These are phyloP conservation scores for Boulengeromyrus knoepffleri DNA, from an alignment of 2,113 vertebrate species.

Conservation along the genomic window DNA sequence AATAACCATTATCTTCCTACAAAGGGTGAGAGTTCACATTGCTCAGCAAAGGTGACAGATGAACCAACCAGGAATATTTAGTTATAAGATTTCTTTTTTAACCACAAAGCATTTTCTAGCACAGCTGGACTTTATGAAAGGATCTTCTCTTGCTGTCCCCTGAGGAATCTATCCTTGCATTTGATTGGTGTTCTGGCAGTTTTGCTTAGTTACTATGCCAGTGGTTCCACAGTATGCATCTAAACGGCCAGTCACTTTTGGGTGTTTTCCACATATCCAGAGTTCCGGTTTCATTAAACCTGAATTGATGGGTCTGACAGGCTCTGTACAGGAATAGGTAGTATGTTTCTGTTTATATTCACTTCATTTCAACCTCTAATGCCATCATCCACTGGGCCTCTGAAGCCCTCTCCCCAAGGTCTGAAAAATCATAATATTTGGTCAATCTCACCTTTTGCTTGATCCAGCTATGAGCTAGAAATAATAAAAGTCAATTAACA, in stretches of 20 bases:
- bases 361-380: neutral
- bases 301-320: neutral
- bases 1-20: neutral
- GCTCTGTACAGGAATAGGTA: neutral
- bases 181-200: slow-evolving; percentile 29
- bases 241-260: slow-evolving; percentile 25
- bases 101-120: neutral
- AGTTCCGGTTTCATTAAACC: neutral
- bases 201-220: slow-evolving; percentile 37
- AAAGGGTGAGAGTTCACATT: neutral
- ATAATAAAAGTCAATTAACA: neutral
- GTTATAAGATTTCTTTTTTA: neutral
- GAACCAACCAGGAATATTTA: neutral
- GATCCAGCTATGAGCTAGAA: neutral
- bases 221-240: slow-evolving; percentile 8
- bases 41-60: neutral
- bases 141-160: neutral
- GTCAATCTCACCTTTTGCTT: neutral
- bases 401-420: neutral
- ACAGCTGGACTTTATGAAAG: slow-evolving; percentile 9
- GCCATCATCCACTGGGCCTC: neutral
- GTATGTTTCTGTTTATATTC: neutral
- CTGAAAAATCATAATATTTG: neutral
- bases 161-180: neutral
- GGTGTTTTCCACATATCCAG: neutral